phyloP scores from a whole-genome alignment of 2,888 invertebrate genomes.

The Scotopteryx bipunctaria region DNA sequence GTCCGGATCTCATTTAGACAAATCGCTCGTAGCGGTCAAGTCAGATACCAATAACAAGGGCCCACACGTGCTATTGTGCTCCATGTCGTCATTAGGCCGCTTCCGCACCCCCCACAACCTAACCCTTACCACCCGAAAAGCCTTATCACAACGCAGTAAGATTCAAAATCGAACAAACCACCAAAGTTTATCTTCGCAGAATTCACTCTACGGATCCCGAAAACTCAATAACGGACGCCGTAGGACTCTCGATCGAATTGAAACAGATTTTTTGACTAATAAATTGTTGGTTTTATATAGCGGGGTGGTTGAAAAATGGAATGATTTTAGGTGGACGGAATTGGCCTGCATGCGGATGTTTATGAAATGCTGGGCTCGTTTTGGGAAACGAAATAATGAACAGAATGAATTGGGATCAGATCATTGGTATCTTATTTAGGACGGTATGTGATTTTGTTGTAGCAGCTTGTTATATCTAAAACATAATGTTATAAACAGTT shows the following conservation, averaged over 20 bases:
- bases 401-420: background rate
- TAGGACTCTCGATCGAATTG: constrained; percentile 63
- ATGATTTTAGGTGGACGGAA: constrained; percentile 35
- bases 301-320: constrained; percentile 34
- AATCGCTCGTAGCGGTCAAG: constrained; percentile 82
- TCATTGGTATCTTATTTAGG: constrained; percentile 1
- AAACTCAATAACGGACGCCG: constrained; percentile 66
- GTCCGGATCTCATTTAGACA: constrained; percentile 83
- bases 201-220: constrained; percentile 51
- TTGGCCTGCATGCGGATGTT: constrained; percentile 14
- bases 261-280: constrained; percentile 62
- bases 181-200: constrained; percentile 36
- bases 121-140: constrained; percentile 40
- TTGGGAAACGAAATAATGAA: constrained; percentile 13
- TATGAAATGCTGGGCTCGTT: constrained; percentile 9
- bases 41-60: constrained; percentile 82
- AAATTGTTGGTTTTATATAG: constrained; percentile 53
- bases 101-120: constrained; percentile 62
- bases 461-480: too few relatives aligned
- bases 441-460: background rate
- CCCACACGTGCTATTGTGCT: constrained; percentile 78
- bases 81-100: constrained; percentile 78
- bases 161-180: constrained; percentile 43
- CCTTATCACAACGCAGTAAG: constrained; percentile 49
- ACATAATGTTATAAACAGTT: too few relatives aligned